Evolutionary conservation across 2,888 invertebrate genomes (phyloP), one percentile per base, ranked within the genome.

Genomic region (Agrenia bidenticulata): DNA sequence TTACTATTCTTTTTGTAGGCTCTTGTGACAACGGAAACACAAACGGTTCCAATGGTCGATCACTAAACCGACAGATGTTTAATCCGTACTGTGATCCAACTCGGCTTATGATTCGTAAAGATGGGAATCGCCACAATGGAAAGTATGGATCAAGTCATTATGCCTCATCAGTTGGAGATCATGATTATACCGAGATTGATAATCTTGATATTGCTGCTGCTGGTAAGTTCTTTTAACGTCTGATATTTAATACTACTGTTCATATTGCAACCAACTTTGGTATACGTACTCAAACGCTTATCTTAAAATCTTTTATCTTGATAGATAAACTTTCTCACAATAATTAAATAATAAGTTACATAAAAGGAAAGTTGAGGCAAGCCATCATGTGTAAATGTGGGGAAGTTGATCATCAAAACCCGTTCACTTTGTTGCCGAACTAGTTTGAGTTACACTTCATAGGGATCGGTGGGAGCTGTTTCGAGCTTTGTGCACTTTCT

Each of bases 111-210:
- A 64, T 61, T 39, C 27, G 56, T 23, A 37, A 70, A 39, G 37
- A 59, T 13, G 19, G 55, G 4, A 17, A 15, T 55, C n/a, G 32
- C 2, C 17, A 26, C 4, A 15, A 55, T 9, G 27, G 17, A 5
- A 24, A 45, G 26, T 45, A 54, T 32, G 54, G 45, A 17, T 26
- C 45, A 19, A 26, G 57, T 37, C 57, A 58, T 11, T 69, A 71
- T 62, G 64, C 69, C n/a, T 69, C 74, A 1, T 70, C 66, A 32
- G 17, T 65, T n/a, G 0, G 72, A 37, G 75, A 80, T 59, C 79
- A 79, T 67, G 77, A 78, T 27, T 81, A 82, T 64, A 77, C 80
- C 21, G 81, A 81, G 61, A 78, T 79, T 9, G 80, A 80, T 64
- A 81, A 81, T 64, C 77, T 81, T 23, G 79, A 80, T 26, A 70